A percentile compares a stretch with the other conserved stretches of the same genome.
Evolutionary conservation across 2,888 invertebrate species (phyloP).

Genomic region (Ectemnius cavifrons): DNA sequence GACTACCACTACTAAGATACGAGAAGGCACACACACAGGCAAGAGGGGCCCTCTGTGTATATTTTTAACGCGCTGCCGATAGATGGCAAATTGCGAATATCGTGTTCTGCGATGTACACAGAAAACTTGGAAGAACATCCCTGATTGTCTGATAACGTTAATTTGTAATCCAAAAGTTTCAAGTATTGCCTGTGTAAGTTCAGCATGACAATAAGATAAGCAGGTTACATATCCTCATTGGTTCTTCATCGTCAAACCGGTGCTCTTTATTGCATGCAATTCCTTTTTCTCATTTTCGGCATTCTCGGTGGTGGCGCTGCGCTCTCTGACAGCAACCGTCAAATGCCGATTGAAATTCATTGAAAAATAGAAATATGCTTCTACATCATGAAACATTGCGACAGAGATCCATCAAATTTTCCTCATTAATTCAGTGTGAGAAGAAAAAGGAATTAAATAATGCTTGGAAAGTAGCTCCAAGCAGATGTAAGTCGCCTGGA

Average conservation of each 20-base stretch:
- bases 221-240: too few species aligned
- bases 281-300: slow-evolving; percentile 23
- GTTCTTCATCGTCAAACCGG: too few species aligned
- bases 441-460: not conserved
- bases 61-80: slow-evolving; percentile 28
- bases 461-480: slow-evolving; percentile 19
- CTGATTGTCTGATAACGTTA: too few species aligned
- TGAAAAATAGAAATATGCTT: slow-evolving; percentile 22
- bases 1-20: slow-evolving; percentile 25
- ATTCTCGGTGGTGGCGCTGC: slow-evolving; percentile 41
- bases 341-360: slow-evolving; percentile 19
- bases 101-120: too few species aligned
- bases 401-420: not conserved
- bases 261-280: not conserved
- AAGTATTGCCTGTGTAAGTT: too few species aligned
- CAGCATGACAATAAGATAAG: too few species aligned
- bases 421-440: not conserved
- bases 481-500: not conserved
- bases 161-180: too few species aligned
- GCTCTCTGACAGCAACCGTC: slow-evolving; percentile 30
- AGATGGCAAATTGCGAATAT: slow-evolving; percentile 40
- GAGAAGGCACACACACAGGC: slow-evolving; percentile 23
- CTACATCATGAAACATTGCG: not conserved
- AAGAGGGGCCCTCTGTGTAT: slow-evolving; percentile 9
- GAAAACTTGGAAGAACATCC: too few species aligned